Evolutionary conservation across 2,888 invertebrate genomes (phyloP).

Genomic region (Sphinx pinastri): DNA sequence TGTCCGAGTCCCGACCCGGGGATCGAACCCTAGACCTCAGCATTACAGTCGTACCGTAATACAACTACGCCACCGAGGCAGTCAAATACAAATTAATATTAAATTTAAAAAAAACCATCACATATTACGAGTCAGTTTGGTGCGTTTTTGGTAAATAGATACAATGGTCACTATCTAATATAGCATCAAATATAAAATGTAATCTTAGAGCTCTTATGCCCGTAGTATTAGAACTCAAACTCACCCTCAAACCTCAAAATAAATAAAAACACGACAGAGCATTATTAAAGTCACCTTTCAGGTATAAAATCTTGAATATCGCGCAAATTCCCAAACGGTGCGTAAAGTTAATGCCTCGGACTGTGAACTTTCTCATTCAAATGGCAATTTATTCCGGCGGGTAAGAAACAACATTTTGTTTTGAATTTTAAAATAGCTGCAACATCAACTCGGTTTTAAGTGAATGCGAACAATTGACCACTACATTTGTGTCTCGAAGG

Average conservation of each 20-base stretch:
- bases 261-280: not conserved
- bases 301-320: slow-evolving; percentile 17
- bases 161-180: too few species aligned
- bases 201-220: too few species aligned
- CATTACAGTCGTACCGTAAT: too few species aligned
- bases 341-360: slow-evolving; percentile 10
- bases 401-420: slow-evolving; percentile 27
- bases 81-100: too few species aligned
- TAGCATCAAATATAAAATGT: too few species aligned
- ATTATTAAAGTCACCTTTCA: not conserved
- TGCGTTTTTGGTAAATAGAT: too few species aligned
- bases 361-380: slow-evolving; percentile 25
- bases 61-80: too few species aligned
- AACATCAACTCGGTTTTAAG: slow-evolving; percentile 28
- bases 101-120: too few species aligned
- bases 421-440: slow-evolving; percentile 29
- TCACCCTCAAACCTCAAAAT: not conserved
- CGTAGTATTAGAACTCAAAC: not conserved
- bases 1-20: too few species aligned
- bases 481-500: not conserved
- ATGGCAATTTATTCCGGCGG: slow-evolving; percentile 27
- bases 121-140: too few species aligned
- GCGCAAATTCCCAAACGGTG: slow-evolving; percentile 14
- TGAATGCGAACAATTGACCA: slow-evolving; percentile 33
- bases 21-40: too few species aligned